A percentile compares a stretch with the other conserved stretches of the same genome.
Conservation (phyloP, 2,797 vertebrate species). For the Enteromius unitaeniatus region DNA sequence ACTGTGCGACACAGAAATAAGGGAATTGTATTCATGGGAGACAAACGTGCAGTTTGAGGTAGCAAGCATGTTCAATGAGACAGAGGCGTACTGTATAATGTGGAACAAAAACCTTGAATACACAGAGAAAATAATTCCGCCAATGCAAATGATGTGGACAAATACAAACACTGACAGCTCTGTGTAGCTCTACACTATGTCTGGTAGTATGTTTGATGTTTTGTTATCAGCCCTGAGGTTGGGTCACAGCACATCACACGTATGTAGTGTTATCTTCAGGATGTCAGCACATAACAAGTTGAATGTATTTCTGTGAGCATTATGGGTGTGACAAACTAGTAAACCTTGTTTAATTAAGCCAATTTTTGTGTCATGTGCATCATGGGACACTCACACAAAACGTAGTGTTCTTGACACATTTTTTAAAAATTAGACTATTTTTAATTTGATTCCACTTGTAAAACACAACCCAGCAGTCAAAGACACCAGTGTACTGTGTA, state of each 20-base stretch:
- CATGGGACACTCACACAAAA: neutral
- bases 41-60: neutral
- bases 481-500: neutral
- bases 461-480: neutral
- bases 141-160: conserved; percentile 4
- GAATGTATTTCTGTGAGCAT: conserved; percentile 4
- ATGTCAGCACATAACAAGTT: neutral
- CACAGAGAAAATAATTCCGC: neutral
- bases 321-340: neutral
- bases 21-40: neutral
- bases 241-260: neutral
- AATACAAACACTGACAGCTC: neutral
- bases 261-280: neutral
- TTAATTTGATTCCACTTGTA: neutral
- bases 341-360: neutral
- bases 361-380: neutral
- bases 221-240: neutral
- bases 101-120: neutral
- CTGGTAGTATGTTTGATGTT: neutral
- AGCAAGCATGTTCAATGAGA: neutral
- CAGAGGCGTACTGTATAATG: neutral
- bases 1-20: neutral
- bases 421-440: neutral
- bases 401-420: neutral
- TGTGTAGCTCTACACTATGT: neutral